These are phyloP conservation scores for Parasteatoda tepidariorum DNA, from an alignment of 1,140 invertebrate species.

Conservation along the genomic window DNA sequence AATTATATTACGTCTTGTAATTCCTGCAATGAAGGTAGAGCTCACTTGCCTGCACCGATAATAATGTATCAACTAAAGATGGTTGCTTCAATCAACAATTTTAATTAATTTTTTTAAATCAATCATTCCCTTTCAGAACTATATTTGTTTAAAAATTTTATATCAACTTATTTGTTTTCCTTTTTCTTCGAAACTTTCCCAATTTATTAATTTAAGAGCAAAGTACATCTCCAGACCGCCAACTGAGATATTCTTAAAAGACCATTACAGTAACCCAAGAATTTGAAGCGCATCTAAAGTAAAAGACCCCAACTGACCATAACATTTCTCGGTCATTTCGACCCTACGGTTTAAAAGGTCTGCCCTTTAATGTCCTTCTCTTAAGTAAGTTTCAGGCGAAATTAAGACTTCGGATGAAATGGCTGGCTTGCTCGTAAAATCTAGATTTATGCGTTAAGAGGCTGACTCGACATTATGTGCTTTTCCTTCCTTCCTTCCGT, in stretches of 20 bases:
- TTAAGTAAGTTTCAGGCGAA: constrained; percentile 36
- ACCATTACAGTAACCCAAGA: neutral
- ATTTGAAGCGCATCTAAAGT: constrained; percentile 1
- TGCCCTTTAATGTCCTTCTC: constrained; percentile 20
- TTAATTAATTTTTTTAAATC: no score
- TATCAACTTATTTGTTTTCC: no score
- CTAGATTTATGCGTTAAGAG: constrained; percentile 46
- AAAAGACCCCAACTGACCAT: constrained; percentile 21
- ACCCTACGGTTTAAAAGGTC: constrained; percentile 10
- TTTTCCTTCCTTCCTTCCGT: neutral
- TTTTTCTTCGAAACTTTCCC: no score
- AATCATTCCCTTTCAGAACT: no score
- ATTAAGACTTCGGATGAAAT: constrained; percentile 40
- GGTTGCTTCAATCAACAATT: no score
- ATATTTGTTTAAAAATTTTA: no score
- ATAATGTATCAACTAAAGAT: no score
- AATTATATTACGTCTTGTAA: no score
- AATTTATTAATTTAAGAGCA: neutral
- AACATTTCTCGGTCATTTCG: constrained; percentile 11
- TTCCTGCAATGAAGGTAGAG: no score
- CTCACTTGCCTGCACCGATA: no score
- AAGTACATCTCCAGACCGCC: neutral
- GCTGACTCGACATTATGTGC: constrained; percentile 4
- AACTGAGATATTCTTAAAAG: neutral
- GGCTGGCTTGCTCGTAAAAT: constrained; percentile 45